phyloP scores from a whole-genome alignment of 2,888 invertebrate species.

The Plebejus argus region DNA sequence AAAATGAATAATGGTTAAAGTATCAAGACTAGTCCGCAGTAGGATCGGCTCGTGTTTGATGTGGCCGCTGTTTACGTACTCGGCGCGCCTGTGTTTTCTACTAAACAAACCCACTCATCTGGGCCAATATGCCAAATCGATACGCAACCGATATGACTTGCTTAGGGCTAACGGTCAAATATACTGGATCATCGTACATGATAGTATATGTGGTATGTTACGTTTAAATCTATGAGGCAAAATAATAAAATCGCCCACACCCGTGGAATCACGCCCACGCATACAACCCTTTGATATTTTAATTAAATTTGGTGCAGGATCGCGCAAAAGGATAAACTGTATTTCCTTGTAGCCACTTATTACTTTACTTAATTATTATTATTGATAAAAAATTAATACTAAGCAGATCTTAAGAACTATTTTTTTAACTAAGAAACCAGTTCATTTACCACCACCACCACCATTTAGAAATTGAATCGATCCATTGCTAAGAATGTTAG shows the following conservation, averaged over 20 bases:
- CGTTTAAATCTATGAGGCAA: background rate
- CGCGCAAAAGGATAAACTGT: background rate
- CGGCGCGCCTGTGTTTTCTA: constrained; percentile 65
- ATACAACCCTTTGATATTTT: background rate
- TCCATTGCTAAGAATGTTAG: background rate
- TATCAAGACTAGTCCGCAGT: constrained; percentile 41
- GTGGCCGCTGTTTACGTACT: constrained; percentile 71
- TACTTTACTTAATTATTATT: background rate
- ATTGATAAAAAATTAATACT: background rate
- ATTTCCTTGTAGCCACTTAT: background rate
- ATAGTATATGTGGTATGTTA: background rate
- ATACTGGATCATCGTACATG: background rate
- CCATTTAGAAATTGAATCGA: background rate
- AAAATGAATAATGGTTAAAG: constrained; percentile 30
- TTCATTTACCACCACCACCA: too few relatives aligned
- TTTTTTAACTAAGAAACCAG: background rate
- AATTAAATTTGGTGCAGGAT: background rate
- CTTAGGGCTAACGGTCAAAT: constrained; percentile 42
- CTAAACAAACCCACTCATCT: constrained; percentile 61
- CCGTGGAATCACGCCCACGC: background rate
- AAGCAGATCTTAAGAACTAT: too few relatives aligned
- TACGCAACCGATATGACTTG: constrained; percentile 30
- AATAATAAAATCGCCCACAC: background rate
- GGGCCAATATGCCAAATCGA: constrained; percentile 47
- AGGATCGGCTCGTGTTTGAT: constrained; percentile 59